These are phyloP conservation scores for Leptodirus hochenwartii DNA, from an alignment of 2,888 invertebrate genomes.

Conservation along the genomic window DNA sequence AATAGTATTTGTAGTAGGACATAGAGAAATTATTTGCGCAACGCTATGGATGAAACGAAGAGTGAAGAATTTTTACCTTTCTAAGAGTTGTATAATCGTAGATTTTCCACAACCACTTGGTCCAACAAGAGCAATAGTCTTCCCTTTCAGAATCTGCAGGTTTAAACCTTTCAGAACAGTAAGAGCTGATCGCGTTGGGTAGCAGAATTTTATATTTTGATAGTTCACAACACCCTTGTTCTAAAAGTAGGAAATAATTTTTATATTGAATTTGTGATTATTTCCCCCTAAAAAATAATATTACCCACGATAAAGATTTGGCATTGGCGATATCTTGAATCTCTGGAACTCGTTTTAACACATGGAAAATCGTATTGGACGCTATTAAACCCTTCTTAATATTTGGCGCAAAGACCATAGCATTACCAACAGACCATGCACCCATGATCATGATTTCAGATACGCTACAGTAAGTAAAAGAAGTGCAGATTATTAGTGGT, in stretches of 20 bases:
- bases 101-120: conserved; percentile 79
- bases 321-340: conserved; percentile 27
- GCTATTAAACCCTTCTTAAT: conserved; percentile 61
- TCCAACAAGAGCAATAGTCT: conserved; percentile 64
- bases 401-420: conserved; percentile 58
- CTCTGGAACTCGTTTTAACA: conserved; percentile 41
- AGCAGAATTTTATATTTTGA: conserved; percentile 47
- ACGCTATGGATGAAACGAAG: too few relatives aligned
- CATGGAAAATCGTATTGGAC: conserved; percentile 43
- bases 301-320: conserved; percentile 21
- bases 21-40: too few relatives aligned
- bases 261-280: background rate
- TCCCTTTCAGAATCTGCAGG: conserved; percentile 41
- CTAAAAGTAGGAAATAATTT: conserved; percentile 12
- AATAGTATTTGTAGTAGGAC: too few relatives aligned
- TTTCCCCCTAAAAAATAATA: conserved; percentile 8
- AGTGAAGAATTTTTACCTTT: too few relatives aligned
- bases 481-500: background rate
- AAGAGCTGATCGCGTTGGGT: conserved; percentile 56
- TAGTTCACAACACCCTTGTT: conserved; percentile 51
- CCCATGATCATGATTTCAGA: conserved; percentile 57
- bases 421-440: conserved; percentile 43
- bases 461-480: conserved; percentile 33
- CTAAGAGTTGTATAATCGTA: conserved; percentile 64
- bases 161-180: conserved; percentile 47